Base-by-base conservation (phyloP, 2,888 invertebrate genomes). In the Andrena bicolor region DNA sequence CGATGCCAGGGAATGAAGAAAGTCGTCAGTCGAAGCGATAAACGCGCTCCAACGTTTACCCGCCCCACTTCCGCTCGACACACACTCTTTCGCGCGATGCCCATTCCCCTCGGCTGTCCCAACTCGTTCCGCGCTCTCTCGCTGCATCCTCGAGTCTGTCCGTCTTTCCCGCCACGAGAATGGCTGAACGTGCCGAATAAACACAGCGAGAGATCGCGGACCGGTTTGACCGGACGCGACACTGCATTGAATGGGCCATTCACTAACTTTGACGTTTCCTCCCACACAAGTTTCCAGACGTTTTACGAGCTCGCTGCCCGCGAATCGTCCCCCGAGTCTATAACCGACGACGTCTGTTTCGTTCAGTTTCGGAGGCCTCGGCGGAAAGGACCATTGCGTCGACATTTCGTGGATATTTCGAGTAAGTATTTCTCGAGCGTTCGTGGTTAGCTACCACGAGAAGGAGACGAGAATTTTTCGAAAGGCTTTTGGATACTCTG, bases 211-310 rank as follows among this genome's bases (percentile, higher is more conserved):
- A 89, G 86, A 86, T 87, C 83, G 82, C 82, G 84, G 87, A 90
- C 88, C 87, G 88, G 89, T 90, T 89, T 78, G 82, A 84, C 84
- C 87, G 87, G 90, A 90, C 86, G 83, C 87, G 87, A 77, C 80
- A 80, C 80, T 85, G 83, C 90, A 87, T 86, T 89, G 87, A 90
- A 90, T 90, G 87, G 86, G 53, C 89, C 89, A 89, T 90, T 91
- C 87, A 88, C 88, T 82, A 90, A 91, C 90, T 91, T 90, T 89
- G 89, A 90, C 88, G 90, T 89, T 90, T 88, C 89, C 89, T 86
- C 89, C 88, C 83, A 89, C 90, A 82, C 83, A 86, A 91, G 88
- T 90, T 91, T 91, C 83, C 89, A 90, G 89, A 90, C 89, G 82
- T 90, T 91, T 91, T 90, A 91, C 89, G 91, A 91, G 89, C 86